phyloP scores from a whole-genome alignment of 2,888 invertebrate genomes.

The Tipula helvola region DNA sequence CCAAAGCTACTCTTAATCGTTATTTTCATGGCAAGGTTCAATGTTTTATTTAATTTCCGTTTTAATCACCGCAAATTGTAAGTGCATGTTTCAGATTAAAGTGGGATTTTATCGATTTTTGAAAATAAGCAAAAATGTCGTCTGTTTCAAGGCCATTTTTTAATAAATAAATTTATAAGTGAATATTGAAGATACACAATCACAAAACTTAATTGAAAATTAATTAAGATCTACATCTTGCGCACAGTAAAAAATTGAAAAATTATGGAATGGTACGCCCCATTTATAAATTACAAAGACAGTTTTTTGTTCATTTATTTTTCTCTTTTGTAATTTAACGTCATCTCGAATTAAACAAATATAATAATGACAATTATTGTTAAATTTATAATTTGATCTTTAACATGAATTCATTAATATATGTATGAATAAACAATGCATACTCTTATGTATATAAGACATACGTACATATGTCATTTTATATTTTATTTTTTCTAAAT shows the following conservation, averaged over 20 bases:
- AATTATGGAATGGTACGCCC: background rate
- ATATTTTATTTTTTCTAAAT: background rate
- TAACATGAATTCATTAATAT: background rate
- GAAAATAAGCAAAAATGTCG: too few species aligned
- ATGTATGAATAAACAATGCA: background rate
- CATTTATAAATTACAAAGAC: background rate
- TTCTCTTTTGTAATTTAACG: background rate
- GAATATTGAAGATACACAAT: background rate
- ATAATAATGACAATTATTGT: slow-evolving; percentile 33
- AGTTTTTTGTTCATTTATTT: background rate
- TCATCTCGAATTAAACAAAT: slow-evolving; percentile 32
- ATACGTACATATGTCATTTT: background rate
- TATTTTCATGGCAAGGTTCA: too few species aligned
- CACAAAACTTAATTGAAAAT: background rate
- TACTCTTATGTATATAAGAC: background rate
- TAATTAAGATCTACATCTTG: background rate
- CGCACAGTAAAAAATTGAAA: background rate
- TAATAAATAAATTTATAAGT: too few species aligned
- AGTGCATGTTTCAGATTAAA: too few species aligned
- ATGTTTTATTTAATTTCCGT: too few species aligned
- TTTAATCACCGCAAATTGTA: too few species aligned
- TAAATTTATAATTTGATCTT: slow-evolving; percentile 13
- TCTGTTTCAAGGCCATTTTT: too few species aligned
- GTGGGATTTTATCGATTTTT: too few species aligned
- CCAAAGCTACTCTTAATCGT: too few species aligned